Evolutionary conservation across 2,888 invertebrate species (phyloP), one percentile per base, ranked within the genome.

Genomic region (Pandemis corylana): DNA sequence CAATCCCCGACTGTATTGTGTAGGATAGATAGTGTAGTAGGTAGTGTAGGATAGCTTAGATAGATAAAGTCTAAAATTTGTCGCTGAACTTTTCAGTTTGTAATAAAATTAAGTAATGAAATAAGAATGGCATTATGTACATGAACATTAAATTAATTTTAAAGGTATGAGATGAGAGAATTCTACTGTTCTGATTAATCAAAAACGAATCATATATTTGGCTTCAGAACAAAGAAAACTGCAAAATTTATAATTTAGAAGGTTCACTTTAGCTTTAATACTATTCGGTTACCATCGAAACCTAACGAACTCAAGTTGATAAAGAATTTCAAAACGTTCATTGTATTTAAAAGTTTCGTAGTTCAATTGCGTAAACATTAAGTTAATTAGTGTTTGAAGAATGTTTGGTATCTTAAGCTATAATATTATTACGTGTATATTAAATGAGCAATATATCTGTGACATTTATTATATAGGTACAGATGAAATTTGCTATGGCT

Each of bases 281-380:
- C 61, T 69, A 69, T 65, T 74, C 65, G 66, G 51, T 62, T 74
- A 69, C 59, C 51, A 12, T 42, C 42, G 44, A 64, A 74, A 73
- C 68, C 64, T 69, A 59, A 67, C 53, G 51, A 42, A 51, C 51
- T 74, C 66, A 49, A 65, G 28, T 69, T 51, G 9, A 10, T 12
- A 15, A 74, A 74, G 66, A 53, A 42, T 74, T 74, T 61, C 36
- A 41, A 44, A 69, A 69, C 59, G 28, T 44, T 65, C 69, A 74
- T 74, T 69, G 28, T 42, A 56, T 73, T 20, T 65, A 41, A 53
- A 51, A 65, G 41, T 73, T 69, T 44, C 46, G 42, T 49, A 69
- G 74, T 69, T 74, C 49, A 28, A 74, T 74, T 59, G 69, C 69
- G 73, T 65, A 65, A 69, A 65, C 59, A 65, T 65, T 12, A 51